Conservation (phyloP, 1,140 invertebrate genomes). For the Drosophila burlai region DNA sequence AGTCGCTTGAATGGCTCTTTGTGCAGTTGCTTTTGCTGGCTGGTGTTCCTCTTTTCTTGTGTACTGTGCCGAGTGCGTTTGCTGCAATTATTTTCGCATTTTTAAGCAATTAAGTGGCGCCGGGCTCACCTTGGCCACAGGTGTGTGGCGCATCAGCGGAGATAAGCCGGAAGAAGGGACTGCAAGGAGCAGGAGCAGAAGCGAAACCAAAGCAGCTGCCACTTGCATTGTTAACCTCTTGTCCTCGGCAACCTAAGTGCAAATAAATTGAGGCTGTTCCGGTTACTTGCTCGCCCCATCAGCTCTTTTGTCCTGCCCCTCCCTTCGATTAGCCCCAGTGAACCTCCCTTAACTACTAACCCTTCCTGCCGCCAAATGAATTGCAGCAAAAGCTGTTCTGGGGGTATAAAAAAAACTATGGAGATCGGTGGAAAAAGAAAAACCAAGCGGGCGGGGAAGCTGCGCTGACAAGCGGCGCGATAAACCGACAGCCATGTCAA, state of each 20-base stretch:
- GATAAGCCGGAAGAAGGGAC: constrained; percentile 42
- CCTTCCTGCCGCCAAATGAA: constrained; percentile 55
- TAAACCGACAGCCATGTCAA: constrained; percentile 80
- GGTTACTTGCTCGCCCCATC: constrained; percentile 37
- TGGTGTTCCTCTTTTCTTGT: constrained; percentile 11
- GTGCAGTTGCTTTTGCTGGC: constrained; percentile 1
- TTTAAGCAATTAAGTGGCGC: constrained; percentile 71
- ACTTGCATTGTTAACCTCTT: constrained; percentile 78
- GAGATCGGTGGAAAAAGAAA: constrained; percentile 12
- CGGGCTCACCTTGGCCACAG: constrained; percentile 57
- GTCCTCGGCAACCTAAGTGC: constrained; percentile 68
- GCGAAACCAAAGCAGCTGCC: constrained; percentile 40
- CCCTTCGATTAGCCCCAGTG: constrained; percentile 33
- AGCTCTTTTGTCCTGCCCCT: neutral
- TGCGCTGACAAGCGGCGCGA: constrained; percentile 78
- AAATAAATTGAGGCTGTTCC: constrained; percentile 77
- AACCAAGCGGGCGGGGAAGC: constrained; percentile 23
- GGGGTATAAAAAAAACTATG: constrained; percentile 8
- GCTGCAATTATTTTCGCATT: constrained; percentile 77
- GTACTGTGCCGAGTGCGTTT: constrained; percentile 41
- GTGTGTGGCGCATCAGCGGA: constrained; percentile 56
- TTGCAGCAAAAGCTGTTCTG: constrained; percentile 69
- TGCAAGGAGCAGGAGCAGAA: neutral
- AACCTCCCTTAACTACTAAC: constrained; percentile 3
- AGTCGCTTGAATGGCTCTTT: constrained; percentile 14